Evolutionary conservation across 2,113 vertebrate species (phyloP).

Genomic region (Phrynocephalus versicolor): DNA sequence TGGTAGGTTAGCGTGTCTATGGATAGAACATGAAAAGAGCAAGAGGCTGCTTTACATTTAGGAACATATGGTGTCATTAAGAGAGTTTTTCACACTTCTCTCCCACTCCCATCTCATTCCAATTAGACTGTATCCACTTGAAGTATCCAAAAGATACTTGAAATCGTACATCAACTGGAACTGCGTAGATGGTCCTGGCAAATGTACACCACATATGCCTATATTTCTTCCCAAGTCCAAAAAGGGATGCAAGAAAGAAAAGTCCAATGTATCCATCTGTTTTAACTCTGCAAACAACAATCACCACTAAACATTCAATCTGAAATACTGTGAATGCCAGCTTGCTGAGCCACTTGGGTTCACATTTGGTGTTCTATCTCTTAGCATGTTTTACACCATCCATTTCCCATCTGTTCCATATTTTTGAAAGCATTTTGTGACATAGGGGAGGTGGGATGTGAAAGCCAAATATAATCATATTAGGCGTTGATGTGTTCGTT

Average conservation of each 20-base stretch:
- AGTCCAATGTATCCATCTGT: background rate
- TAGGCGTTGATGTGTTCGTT: background rate
- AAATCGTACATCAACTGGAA: background rate
- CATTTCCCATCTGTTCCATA: background rate
- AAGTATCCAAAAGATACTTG: background rate
- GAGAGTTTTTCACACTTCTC: background rate
- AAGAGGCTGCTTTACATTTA: background rate
- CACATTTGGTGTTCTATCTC: background rate
- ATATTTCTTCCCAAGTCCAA: background rate
- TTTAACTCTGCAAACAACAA: background rate
- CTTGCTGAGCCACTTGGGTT: background rate
- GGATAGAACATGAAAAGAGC: background rate
- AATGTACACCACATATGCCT: background rate
- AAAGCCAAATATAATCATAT: background rate
- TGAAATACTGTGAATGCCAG: background rate
- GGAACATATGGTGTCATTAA: background rate
- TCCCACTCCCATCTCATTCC: background rate
- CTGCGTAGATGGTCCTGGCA: background rate
- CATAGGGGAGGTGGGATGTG: conserved; percentile 1
- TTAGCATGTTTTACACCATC: background rate
- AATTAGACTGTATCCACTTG: background rate
- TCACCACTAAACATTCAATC: background rate
- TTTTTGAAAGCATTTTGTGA: background rate
- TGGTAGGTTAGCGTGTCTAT: background rate
- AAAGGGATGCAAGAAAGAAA: background rate